Conservation (phyloP, 2,888 invertebrate species). For the Cataglyphis livida region DNA sequence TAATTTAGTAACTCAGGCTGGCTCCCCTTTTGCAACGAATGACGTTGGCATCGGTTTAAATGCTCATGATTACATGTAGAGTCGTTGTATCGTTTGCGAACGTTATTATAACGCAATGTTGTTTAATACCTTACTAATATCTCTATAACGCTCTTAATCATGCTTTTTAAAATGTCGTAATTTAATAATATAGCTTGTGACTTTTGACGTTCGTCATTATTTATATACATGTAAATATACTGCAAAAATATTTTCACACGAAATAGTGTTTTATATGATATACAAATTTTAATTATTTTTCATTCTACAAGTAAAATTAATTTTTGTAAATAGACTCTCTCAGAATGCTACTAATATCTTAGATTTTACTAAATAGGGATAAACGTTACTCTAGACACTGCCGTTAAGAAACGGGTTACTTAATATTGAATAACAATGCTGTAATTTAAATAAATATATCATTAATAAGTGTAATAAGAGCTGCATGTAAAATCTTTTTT, state of each 20-base stretch:
- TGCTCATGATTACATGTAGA: conserved; percentile 24
- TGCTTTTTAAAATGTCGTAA: neutral
- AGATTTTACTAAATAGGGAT: neutral
- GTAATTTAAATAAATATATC: neutral
- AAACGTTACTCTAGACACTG: neutral
- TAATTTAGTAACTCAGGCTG: conserved; percentile 62
- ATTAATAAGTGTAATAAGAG: neutral
- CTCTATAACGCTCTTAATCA: neutral
- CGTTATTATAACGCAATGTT: conserved; percentile 3
- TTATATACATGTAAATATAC: neutral
- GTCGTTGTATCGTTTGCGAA: conserved; percentile 26
- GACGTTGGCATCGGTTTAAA: conserved; percentile 59
- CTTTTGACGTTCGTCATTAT: neutral
- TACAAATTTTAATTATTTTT: neutral
- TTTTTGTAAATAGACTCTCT: neutral
- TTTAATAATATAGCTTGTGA: neutral
- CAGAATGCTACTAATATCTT: neutral
- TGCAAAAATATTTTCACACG: neutral
- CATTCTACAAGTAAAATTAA: neutral
- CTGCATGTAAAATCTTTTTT: neutral
- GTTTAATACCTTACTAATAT: neutral
- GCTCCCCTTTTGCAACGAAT: conserved; percentile 46
- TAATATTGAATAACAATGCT: neutral
- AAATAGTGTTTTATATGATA: neutral
- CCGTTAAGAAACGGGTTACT: neutral